These are phyloP conservation scores for Asobara japonica DNA, from an alignment of 1,140 invertebrate species.

Conservation along the genomic window DNA sequence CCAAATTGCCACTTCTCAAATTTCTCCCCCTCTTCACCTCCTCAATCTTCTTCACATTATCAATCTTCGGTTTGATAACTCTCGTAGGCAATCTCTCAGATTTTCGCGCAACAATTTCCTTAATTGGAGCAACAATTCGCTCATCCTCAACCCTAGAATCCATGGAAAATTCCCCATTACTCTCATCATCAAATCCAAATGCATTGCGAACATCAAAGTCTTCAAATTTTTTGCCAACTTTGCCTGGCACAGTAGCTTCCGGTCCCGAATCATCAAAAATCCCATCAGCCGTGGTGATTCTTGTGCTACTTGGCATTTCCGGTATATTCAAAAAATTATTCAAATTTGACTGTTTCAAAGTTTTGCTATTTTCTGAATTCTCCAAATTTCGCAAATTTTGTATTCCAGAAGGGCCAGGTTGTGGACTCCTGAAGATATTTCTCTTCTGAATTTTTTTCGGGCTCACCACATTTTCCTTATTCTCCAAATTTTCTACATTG, in stretches of 20 bases:
- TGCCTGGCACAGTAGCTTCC: not conserved
- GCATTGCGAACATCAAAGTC: slow-evolving; percentile 41
- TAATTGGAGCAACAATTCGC: not conserved
- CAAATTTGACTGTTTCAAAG: slow-evolving; percentile 50
- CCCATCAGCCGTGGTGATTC: slow-evolving; percentile 46
- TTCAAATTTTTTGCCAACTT: not conserved
- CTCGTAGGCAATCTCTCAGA: not conserved
- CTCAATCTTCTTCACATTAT: slow-evolving; percentile 13
- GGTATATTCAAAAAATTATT: slow-evolving; percentile 50
- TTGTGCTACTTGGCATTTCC: slow-evolving; percentile 45
- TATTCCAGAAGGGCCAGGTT: slow-evolving; percentile 39
- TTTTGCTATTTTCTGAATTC: slow-evolving; percentile 6
- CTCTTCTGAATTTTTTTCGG: slow-evolving; percentile 23
- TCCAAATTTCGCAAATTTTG: slow-evolving; percentile 10
- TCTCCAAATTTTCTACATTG: slow-evolving; percentile 20
- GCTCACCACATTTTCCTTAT: slow-evolving; percentile 36
- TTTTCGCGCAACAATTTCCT: not conserved
- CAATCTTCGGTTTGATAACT: not conserved
- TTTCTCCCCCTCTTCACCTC: not conserved
- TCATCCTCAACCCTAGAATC: slow-evolving; percentile 18
- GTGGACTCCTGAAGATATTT: not conserved
- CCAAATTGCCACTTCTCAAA: no score
- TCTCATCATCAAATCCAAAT: slow-evolving; percentile 50
- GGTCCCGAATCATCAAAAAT: slow-evolving; percentile 52
- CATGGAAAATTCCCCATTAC: slow-evolving; percentile 2